Conservation (phyloP, 2,888 invertebrate species). For the Bursaphelenchus okinawaensis region DNA sequence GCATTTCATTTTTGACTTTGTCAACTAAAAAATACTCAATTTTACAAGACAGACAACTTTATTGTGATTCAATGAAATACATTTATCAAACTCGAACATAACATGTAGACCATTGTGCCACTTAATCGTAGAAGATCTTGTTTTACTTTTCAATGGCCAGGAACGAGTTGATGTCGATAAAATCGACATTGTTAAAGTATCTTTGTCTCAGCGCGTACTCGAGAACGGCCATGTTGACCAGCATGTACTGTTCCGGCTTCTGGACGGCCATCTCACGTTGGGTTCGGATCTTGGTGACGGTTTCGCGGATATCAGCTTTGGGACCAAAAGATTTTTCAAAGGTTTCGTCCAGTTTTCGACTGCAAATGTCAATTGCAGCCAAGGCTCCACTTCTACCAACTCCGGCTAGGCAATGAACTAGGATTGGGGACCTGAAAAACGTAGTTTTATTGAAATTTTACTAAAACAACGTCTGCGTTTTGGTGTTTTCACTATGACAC, state of each 20-base stretch:
- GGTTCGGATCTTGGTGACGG: slow-evolving; percentile 36
- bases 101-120: too few species aligned
- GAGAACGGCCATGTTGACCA: slow-evolving; percentile 34
- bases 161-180: slow-evolving; percentile 16
- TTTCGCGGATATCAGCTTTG: slow-evolving; percentile 37
- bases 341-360: slow-evolving; percentile 34
- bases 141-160: not conserved
- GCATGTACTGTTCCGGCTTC: slow-evolving; percentile 36
- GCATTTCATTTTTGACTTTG: too few species aligned
- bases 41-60: too few species aligned
- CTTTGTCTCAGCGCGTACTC: slow-evolving; percentile 42
- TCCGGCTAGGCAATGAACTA: slow-evolving; percentile 42
- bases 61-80: too few species aligned
- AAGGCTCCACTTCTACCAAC: slow-evolving; percentile 37
- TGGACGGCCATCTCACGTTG: slow-evolving; percentile 42
- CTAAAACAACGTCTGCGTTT: not conserved
- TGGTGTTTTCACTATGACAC: too few species aligned
- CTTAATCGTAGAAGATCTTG: too few species aligned
- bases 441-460: not conserved
- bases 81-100: too few species aligned
- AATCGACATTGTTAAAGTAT: slow-evolving; percentile 19
- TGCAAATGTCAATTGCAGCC: slow-evolving; percentile 42
- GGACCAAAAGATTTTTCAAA: slow-evolving; percentile 22
- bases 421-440: slow-evolving; percentile 34
- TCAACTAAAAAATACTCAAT: too few species aligned